These are phyloP conservation scores for Neoitamus cyanurus DNA, from an alignment of 2,888 invertebrate genomes.

Conservation along the genomic window DNA sequence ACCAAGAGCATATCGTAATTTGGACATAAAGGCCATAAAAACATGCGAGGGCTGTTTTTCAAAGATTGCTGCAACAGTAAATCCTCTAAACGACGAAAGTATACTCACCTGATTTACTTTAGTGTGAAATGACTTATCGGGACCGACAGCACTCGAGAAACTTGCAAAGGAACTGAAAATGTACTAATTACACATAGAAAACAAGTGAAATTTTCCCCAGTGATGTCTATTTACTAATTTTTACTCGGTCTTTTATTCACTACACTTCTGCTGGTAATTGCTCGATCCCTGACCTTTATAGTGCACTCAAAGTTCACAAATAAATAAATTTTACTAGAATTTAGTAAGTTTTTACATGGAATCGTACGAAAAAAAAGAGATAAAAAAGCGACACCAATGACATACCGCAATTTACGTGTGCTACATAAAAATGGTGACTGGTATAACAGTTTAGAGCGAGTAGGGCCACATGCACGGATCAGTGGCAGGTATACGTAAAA, in stretches of 20 bases:
- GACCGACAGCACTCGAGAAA: slow-evolving; percentile 17
- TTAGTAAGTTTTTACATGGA: not conserved
- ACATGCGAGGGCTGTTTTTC: not conserved
- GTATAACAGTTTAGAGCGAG: not conserved
- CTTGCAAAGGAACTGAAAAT: slow-evolving; percentile 13
- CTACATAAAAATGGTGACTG: slow-evolving; percentile 25
- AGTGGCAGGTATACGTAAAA: no score
- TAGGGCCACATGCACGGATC: not conserved
- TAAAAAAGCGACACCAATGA: slow-evolving; percentile 6
- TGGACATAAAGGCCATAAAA: not conserved
- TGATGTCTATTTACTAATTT: slow-evolving; percentile 14
- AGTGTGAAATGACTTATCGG: not conserved
- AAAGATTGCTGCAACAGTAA: not conserved
- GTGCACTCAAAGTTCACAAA: not conserved
- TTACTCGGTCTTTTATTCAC: not conserved
- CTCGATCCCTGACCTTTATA: not conserved
- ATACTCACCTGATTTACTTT: not conserved
- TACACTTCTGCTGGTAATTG: not conserved
- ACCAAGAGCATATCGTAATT: not conserved
- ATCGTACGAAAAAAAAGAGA: not conserved
- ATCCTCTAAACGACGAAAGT: not conserved
- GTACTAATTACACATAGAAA: not conserved
- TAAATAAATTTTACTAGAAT: not conserved
- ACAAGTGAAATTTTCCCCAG: not conserved
- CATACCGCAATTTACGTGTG: slow-evolving; percentile 37